phyloP scores from a whole-genome alignment of 2,797 vertebrate species.

The Darevskia mixta region DNA sequence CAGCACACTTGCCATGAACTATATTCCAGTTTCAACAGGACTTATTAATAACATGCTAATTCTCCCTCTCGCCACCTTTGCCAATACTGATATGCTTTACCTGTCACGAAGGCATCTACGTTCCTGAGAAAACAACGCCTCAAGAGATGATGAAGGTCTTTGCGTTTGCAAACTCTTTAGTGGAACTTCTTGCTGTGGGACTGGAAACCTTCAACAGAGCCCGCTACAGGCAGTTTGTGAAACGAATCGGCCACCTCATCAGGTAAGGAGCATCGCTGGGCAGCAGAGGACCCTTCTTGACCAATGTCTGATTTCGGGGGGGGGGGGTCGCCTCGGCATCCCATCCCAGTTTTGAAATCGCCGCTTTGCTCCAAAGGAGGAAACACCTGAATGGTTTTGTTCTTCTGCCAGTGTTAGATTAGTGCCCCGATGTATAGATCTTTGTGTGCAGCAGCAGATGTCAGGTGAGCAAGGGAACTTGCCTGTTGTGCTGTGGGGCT shows the following conservation, averaged over 20 bases:
- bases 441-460: not conserved
- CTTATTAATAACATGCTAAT: not conserved
- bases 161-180: slow-evolving; percentile 92
- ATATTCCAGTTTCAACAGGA: not conserved
- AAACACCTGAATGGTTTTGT: not conserved
- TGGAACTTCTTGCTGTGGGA: slow-evolving; percentile 91
- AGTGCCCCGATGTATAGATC: not conserved
- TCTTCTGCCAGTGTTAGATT: not conserved
- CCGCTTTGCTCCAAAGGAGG: not conserved
- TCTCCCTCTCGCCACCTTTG: not conserved
- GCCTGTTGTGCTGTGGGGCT: not conserved
- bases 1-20: not conserved
- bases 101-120: slow-evolving; percentile 84
- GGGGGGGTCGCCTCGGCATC: not conserved
- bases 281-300: not conserved
- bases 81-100: not conserved
- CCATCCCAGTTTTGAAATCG: not conserved
- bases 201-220: slow-evolving; percentile 96
- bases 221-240: slow-evolving; percentile 95
- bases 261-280: slow-evolving; percentile 78
- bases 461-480: not conserved
- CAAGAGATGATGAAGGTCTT: slow-evolving; percentile 98
- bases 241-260: slow-evolving; percentile 94
- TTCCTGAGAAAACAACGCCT: slow-evolving; percentile 90
- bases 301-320: no score